A percentile compares a stretch with the other conserved stretches of the same genome.
Evolutionary conservation across 2,888 invertebrate genomes (phyloP).

Genomic region (Seira sanloemensis): DNA sequence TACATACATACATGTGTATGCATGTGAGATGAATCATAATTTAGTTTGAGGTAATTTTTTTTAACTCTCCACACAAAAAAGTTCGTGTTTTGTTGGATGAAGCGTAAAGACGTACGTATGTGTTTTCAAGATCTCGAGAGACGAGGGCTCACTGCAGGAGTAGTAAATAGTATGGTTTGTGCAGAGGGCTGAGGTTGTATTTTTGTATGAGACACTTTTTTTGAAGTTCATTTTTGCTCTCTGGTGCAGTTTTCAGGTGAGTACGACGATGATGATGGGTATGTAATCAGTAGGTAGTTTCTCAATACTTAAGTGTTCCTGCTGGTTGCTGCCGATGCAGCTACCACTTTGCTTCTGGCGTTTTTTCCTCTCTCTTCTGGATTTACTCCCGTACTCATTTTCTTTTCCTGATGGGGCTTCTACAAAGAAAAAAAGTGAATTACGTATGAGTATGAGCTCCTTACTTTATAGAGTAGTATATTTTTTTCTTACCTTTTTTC

Average conservation of each 20-base stretch:
- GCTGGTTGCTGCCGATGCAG: slow-evolving; percentile 44
- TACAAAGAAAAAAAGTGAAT: neutral
- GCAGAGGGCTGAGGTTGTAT: neutral
- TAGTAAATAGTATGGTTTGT: too few species aligned
- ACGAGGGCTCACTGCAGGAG: neutral
- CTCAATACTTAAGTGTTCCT: too few species aligned
- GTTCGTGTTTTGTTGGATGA: neutral
- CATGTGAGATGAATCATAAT: neutral
- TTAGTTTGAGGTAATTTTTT: neutral
- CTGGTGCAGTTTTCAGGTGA: neutral
- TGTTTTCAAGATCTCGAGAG: too few species aligned
- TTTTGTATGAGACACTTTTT: neutral
- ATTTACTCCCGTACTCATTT: slow-evolving; percentile 31
- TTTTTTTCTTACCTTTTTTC: slow-evolving; percentile 25
- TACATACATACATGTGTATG: neutral
- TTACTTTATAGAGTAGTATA: neutral
- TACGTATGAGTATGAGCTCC: neutral
- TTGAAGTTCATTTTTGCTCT: too few species aligned
- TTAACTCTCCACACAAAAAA: neutral
- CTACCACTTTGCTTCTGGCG: slow-evolving; percentile 58
- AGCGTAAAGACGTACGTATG: too few species aligned
- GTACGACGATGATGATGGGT: neutral
- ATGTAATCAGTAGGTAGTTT: neutral
- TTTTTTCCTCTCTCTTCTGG: too few species aligned
- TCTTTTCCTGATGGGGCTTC: slow-evolving; percentile 18